A percentile compares a stretch with the other conserved stretches of the same genome.
phyloP scores from a whole-genome alignment of 37 sponge, comb jelly and placozoan genomes.

The Haliclona indistincta region DNA sequence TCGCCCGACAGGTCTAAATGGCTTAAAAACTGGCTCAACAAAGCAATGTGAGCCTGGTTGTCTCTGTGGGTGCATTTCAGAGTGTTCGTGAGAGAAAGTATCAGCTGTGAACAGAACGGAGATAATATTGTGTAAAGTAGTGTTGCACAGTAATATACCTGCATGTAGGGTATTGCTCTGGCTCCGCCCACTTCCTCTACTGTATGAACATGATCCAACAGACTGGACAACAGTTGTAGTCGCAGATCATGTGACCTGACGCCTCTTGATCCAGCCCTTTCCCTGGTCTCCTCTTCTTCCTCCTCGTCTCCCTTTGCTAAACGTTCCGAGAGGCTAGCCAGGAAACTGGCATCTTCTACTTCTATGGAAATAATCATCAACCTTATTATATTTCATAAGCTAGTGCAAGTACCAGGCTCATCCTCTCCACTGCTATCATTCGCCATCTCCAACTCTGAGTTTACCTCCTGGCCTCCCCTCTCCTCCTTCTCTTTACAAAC shows the following conservation, averaged over 20 bases:
- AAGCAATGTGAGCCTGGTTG: conserved; percentile 9
- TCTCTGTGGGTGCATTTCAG: conserved; percentile 45
- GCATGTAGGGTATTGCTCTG: conserved; percentile 60
- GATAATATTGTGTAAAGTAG: not conserved
- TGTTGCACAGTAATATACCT: conserved; percentile 35
- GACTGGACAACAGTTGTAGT: conserved; percentile 31
- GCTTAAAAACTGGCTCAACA: conserved; percentile 17
- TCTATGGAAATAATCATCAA: no score
- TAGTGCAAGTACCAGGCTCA: conserved; percentile 54
- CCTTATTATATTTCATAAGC: no score
- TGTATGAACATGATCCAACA: conserved; percentile 37
- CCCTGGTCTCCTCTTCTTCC: conserved; percentile 1
- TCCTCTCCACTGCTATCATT: conserved; percentile 71
- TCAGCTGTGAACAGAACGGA: conserved; percentile 19
- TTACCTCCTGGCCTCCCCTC: conserved; percentile 20
- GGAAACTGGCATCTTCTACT: conserved; percentile 9
- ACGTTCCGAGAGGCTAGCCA: not conserved
- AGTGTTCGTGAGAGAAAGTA: conserved; percentile 28
- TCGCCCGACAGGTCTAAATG: conserved; percentile 13
- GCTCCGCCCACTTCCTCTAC: conserved; percentile 65
- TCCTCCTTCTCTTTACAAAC: not conserved
- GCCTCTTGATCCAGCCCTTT: conserved; percentile 1
- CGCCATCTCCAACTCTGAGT: conserved; percentile 46
- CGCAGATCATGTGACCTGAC: conserved; percentile 24
- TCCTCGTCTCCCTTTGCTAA: conserved; percentile 2